phyloP scores from a whole-genome alignment of 2,113 vertebrate species.

The Aythya baeri region DNA sequence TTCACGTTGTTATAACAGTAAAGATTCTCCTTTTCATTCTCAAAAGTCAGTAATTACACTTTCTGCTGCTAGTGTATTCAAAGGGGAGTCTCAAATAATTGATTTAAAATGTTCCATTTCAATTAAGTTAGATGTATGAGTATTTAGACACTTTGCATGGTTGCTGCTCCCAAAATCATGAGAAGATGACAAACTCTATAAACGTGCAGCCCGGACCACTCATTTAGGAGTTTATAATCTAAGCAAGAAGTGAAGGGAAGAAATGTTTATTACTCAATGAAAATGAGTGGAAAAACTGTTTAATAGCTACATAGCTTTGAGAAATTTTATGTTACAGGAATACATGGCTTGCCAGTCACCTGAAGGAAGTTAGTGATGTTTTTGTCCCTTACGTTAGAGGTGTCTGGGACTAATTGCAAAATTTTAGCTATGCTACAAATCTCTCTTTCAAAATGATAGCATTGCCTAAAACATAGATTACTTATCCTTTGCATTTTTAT shows the following conservation, averaged over 20 bases:
- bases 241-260: not conserved
- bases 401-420: not conserved
- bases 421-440: not conserved
- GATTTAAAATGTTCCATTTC: accelerated
- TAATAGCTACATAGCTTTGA: not conserved
- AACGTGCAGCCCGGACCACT: not conserved
- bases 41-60: not conserved
- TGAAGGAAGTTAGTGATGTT: not conserved
- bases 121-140: not conserved
- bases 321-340: not conserved
- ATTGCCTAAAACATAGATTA: not conserved
- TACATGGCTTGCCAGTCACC: not conserved
- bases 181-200: not conserved
- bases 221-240: not conserved
- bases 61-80: not conserved
- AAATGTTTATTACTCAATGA: not conserved
- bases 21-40: not conserved
- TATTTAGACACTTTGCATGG: not conserved
- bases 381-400: not conserved
- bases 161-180: not conserved
- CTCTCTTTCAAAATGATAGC: not conserved
- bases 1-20: not conserved
- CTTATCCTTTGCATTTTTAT: not conserved
- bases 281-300: not conserved
- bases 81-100: not conserved